phyloP scores from a whole-genome alignment of 2,113 vertebrate genomes.

The Murina feae region DNA sequence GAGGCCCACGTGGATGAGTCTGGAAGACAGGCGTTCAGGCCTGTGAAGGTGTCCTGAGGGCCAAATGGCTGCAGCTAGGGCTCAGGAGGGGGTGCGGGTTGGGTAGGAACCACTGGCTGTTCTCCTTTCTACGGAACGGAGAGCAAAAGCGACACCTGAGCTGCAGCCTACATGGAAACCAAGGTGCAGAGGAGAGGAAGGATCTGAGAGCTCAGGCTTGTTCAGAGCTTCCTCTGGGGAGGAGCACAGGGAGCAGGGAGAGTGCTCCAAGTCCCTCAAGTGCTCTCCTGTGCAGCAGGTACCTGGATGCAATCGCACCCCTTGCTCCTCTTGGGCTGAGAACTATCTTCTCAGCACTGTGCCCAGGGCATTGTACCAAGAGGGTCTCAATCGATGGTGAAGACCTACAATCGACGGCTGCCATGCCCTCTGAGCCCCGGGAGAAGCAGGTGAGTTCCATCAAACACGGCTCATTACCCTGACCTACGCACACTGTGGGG shows the following conservation, averaged over 20 bases:
- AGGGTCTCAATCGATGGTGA: neutral
- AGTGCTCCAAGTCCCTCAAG: neutral
- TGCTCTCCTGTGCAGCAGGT: too few relatives aligned
- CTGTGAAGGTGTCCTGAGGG: neutral
- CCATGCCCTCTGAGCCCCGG: neutral
- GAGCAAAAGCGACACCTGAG: neutral
- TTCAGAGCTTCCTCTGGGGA: too few relatives aligned
- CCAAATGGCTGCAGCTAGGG: too few relatives aligned
- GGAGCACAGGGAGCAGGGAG: too few relatives aligned
- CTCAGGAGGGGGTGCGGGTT: neutral
- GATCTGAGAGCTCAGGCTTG: neutral
- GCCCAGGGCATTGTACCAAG: neutral
- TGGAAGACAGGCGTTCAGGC: neutral
- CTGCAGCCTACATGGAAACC: neutral
- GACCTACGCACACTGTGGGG: fast-evolving
- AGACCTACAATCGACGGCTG: neutral
- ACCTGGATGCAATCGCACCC: too few relatives aligned
- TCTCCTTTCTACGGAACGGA: neutral
- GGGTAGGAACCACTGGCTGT: neutral
- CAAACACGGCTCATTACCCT: neutral
- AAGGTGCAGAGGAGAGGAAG: neutral
- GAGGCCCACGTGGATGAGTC: neutral
- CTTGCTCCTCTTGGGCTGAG: neutral
- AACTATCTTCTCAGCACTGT: neutral
- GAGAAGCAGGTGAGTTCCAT: fast-evolving